Base-by-base conservation (phyloP, 2,113 vertebrate species). In the Egretta garzetta region DNA sequence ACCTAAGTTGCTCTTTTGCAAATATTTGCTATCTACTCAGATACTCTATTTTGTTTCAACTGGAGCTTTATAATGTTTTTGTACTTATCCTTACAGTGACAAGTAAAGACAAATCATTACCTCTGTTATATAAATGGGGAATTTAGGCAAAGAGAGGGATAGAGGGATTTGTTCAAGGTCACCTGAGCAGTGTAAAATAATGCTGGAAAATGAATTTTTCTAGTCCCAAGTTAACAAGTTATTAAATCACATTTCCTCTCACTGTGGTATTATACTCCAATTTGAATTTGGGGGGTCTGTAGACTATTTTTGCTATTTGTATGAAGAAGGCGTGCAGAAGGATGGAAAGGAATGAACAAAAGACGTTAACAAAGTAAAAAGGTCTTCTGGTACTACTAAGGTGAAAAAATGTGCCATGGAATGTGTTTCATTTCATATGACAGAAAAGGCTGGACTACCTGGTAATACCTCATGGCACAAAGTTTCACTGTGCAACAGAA, bases 151-250 rank as follows among this genome's bases (percentile, higher is more conserved):
- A 93, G 87, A 73, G 37, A 88, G 80, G 82, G 53, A 74, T 74
- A 92, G 75, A 96, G 80, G 80, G 80, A 95, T 89, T 96, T 94
- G 62, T 72, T 94, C 93, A 90, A 96, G 90, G 84, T 96, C 93
- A 95, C 72, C 80, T 8, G 6, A 90, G 81, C 70, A 64, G 60
- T 91, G 81, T 93, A 96, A 96, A 94, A 95, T 87, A 89, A 91
- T 39, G 55, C 66, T 80, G 19, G 87, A 90, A 95, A 96, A 90
- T 79, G 73, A 90, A 53, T 87, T 96, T 87, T 79, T 96, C 87
- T 91, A 87, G 84, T 97, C 92, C 95, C 87, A 93, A 79, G 87
- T 82, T 96, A 96, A 93, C 89, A 94, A 94, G 91, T 85, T 94
- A 91, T 95, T 96, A 95, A 95, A 93, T 90, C 87, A 80, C 28